Evolutionary conservation across 2,113 vertebrate species (phyloP), one percentile per base, ranked within the genome.

Genomic region (Narcine bancroftii): DNA sequence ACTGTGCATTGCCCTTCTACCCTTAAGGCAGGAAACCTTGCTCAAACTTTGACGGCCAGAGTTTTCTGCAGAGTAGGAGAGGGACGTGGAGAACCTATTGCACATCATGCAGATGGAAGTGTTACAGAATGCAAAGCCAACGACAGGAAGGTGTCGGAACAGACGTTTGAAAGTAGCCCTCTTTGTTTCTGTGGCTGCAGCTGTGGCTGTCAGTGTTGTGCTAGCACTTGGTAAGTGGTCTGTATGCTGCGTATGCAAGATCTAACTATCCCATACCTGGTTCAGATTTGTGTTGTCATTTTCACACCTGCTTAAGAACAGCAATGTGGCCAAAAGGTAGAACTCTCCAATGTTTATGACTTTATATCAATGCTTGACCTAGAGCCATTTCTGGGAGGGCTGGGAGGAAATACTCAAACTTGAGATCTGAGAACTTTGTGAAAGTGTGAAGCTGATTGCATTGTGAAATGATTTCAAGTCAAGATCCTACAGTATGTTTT

Each of bases 171-270:
- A 94, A 56, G 93, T 96, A 0, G 95, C 95, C 72, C 95, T 97
- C 7, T 95, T 92, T 0, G 17, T 96, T 87, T 96, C 96, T 5
- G 60, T 96, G 24, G 94, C 94, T n/a, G 93, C 94, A 92, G 96
- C 96, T 6, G 63, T 95, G 36, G 95, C 94, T 21, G 96, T 97
- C 83, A 95, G 95, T 72, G 94, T 94, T 0, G 33, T 93, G 0
- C 96, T 97, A 47, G 94, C 97, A 94, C 89, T 97, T 93, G 96
- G 97, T 97, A 95, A 97, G 97, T 95, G 65, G 39, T 45, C 21
- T 17, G 42, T 2, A 13, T 13, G 56, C n/a, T 65, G 36, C 15
- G 42, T 13, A 3, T 29, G 63, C 39, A 69, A 7, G 45, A 45
- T 89, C 50, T 24, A 65, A 24, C 13, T 26, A 60, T 91, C 24